Conservation (phyloP, 2,888 invertebrate species). For the Lycia hirtaria region DNA sequence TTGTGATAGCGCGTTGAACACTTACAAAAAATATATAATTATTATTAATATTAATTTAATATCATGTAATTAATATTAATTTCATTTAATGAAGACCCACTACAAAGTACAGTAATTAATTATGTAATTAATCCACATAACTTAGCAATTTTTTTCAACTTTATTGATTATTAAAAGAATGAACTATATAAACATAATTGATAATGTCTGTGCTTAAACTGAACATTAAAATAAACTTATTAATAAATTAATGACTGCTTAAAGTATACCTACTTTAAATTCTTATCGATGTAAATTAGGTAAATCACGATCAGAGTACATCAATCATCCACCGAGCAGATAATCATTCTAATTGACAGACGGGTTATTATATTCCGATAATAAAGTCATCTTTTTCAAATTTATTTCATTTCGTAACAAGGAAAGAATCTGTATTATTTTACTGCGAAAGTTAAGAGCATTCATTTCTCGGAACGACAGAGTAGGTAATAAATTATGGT, state of each 20-base stretch:
- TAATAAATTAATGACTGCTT: too few species aligned
- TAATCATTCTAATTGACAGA: slow-evolving; percentile 22
- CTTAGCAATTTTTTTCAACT: neutral
- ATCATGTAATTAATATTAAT: too few species aligned
- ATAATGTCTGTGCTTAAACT: neutral
- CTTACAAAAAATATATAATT: too few species aligned
- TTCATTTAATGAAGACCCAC: too few species aligned
- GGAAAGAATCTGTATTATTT: slow-evolving; percentile 33
- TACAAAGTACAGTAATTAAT: neutral
- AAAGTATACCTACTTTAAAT: neutral
- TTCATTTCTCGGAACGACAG: slow-evolving; percentile 27
- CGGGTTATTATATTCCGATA: slow-evolving; percentile 25
- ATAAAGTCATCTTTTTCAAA: slow-evolving; percentile 16
- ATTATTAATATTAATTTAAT: too few species aligned
- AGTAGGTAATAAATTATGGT: slow-evolving; percentile 32
- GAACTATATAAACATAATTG: neutral
- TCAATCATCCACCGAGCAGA: slow-evolving; percentile 16
- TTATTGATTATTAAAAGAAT: neutral
- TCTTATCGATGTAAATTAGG: slow-evolving; percentile 5
- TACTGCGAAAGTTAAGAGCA: slow-evolving; percentile 28
- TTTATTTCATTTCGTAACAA: slow-evolving; percentile 23
- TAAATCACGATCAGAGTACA: slow-evolving; percentile 9
- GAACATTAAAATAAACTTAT: too few species aligned
- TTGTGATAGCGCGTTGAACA: too few species aligned
- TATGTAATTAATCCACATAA: neutral